A percentile compares a stretch with the other conserved stretches of the same genome.
These are phyloP conservation scores for Drosophila trichaetosa DNA, from an alignment of 2,888 invertebrate species.

Conservation along the genomic window DNA sequence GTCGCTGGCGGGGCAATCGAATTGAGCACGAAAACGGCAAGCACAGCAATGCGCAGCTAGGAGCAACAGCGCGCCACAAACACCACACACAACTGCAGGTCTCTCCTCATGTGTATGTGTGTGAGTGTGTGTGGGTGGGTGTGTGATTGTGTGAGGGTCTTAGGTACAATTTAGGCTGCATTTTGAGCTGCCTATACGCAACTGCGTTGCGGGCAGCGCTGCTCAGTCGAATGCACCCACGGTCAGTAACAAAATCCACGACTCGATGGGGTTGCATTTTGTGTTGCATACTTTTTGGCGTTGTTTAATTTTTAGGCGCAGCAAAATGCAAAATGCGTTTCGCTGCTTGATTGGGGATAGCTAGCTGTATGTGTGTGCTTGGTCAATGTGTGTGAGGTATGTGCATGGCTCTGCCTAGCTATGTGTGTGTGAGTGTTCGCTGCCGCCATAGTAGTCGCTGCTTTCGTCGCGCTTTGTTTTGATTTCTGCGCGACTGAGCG, in stretches of 20 bases:
- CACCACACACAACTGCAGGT: slow-evolving; percentile 49
- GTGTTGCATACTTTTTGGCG: slow-evolving; percentile 74
- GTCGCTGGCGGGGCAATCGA: slow-evolving; percentile 57
- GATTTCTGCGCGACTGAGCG: slow-evolving; percentile 77
- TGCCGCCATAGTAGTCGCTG: slow-evolving; percentile 36
- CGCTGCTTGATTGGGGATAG: slow-evolving; percentile 67
- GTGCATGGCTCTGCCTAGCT: slow-evolving; percentile 52
- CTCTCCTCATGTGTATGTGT: slow-evolving; percentile 2
- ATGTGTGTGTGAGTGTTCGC: slow-evolving; percentile 34
- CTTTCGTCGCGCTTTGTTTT: slow-evolving; percentile 77
- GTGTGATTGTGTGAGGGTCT: slow-evolving; percentile 21
- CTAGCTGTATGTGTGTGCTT: slow-evolving; percentile 27
- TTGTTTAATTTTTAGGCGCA: slow-evolving; percentile 79
- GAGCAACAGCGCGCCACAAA: slow-evolving; percentile 57
- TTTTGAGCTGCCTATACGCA: slow-evolving; percentile 40
- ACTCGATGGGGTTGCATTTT: slow-evolving; percentile 23
- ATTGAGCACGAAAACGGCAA: slow-evolving; percentile 55
- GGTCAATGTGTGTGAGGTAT: slow-evolving; percentile 35
- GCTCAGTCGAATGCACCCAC: slow-evolving; percentile 6
- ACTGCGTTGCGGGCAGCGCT: slow-evolving; percentile 38
- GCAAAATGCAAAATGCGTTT: slow-evolving; percentile 68
- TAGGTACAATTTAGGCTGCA: slow-evolving; percentile 63
- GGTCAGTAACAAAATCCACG: neutral
- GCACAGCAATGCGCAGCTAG: slow-evolving; percentile 44
- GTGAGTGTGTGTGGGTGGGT: slow-evolving; percentile 18